These are phyloP conservation scores for Aphaenogaster rudis DNA, from an alignment of 1,140 invertebrate species.

Conservation along the genomic window DNA sequence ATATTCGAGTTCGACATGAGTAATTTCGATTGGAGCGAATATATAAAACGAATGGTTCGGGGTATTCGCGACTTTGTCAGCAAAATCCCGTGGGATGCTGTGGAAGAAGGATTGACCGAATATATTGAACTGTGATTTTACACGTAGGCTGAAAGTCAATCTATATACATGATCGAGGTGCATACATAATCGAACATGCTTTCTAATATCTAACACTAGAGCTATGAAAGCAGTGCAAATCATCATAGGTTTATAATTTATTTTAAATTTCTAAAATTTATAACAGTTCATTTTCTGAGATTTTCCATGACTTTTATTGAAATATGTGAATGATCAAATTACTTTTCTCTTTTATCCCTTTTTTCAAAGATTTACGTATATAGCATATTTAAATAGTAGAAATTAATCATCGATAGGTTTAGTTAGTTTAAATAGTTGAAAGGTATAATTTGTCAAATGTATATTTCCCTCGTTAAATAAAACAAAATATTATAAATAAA, in stretches of 20 bases:
- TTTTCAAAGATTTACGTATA: too few species aligned
- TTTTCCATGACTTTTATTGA: too few species aligned
- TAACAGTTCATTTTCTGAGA: too few species aligned
- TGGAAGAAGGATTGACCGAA: conserved; percentile 73
- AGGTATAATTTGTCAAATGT: not conserved
- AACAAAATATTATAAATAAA: not conserved
- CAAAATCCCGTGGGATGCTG: conserved; percentile 84
- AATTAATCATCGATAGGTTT: too few species aligned
- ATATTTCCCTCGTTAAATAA: not conserved
- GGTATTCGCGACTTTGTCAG: conserved; percentile 86
- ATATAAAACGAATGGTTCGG: conserved; percentile 83
- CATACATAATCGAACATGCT: not conserved
- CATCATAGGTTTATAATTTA: too few species aligned
- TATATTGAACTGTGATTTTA: conserved; percentile 8
- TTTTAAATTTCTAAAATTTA: too few species aligned
- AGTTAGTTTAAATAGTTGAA: not conserved
- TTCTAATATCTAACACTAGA: not conserved
- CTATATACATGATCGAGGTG: not conserved
- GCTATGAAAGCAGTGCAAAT: too few species aligned
- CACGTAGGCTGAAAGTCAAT: not conserved
- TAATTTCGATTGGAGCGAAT: conserved; percentile 85
- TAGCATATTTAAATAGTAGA: too few species aligned
- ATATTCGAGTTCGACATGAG: conserved; percentile 85
- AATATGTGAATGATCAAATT: too few species aligned
- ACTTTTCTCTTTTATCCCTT: too few species aligned